These are phyloP conservation scores for Serinus canaria DNA, from an alignment of 2,113 vertebrate genomes.

Conservation along the genomic window DNA sequence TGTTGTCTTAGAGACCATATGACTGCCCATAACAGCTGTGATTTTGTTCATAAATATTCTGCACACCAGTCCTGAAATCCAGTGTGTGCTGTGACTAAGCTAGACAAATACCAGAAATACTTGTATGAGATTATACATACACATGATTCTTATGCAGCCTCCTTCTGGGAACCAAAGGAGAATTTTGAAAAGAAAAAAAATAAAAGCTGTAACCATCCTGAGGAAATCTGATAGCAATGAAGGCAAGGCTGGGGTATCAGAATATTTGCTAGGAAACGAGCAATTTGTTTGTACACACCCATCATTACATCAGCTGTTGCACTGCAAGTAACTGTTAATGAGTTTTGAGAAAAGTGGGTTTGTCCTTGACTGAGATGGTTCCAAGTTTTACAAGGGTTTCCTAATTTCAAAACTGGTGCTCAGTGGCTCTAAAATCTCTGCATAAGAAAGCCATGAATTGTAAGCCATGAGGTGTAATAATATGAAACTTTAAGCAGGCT, in stretches of 20 bases:
- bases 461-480: not conserved
- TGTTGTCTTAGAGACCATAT: not conserved
- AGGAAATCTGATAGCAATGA: constrained; percentile 26
- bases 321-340: not conserved
- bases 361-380: not conserved
- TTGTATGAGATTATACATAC: not conserved
- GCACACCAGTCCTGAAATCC: not conserved
- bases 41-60: not conserved
- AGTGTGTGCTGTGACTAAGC: not conserved
- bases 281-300: constrained; percentile 39
- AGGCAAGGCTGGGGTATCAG: not conserved
- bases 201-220: not conserved
- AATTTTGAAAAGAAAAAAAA: not conserved
- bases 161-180: not conserved
- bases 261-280: not conserved
- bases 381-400: not conserved
- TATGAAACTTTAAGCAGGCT: not conserved
- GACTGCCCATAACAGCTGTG: not conserved
- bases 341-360: not conserved
- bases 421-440: not conserved
- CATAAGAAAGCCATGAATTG: not conserved
- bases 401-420: not conserved
- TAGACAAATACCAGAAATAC: not conserved
- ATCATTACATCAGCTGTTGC: constrained; percentile 30
- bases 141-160: not conserved